A percentile compares a stretch with the other conserved stretches of the same genome.
phyloP scores from a whole-genome alignment of 2,113 vertebrate genomes.

The Microtus pennsylvanicus region DNA sequence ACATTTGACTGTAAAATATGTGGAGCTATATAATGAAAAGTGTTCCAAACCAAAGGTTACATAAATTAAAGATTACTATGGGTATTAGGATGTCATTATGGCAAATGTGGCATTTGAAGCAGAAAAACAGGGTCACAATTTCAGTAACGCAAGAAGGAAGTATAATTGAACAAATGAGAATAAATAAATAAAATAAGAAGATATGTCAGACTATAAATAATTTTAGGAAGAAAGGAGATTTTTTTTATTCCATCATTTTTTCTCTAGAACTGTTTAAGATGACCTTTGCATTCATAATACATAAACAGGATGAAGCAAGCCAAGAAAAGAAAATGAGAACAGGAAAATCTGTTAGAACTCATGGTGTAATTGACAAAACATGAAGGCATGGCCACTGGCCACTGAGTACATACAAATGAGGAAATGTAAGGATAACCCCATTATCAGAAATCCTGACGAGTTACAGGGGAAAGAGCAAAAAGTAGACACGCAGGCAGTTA shows the following conservation, averaged over 20 bases:
- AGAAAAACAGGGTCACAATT: slow-evolving; percentile 32
- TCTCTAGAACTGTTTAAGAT: slow-evolving; percentile 43
- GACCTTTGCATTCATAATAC: slow-evolving; percentile 48
- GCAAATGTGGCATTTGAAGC: slow-evolving; percentile 7
- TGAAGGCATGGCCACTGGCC: slow-evolving; percentile 3
- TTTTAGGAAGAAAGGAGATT: neutral
- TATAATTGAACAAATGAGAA: slow-evolving; percentile 46
- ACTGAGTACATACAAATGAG: neutral
- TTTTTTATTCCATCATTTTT: slow-evolving; percentile 28
- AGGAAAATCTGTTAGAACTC: neutral
- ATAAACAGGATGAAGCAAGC: neutral
- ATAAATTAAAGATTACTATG: neutral
- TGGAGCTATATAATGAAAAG: neutral
- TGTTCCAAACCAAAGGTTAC: neutral
- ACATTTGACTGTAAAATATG: neutral
- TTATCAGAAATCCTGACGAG: slow-evolving; percentile 8
- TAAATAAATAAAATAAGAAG: slow-evolving; percentile 42
- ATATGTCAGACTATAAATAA: slow-evolving; percentile 32
- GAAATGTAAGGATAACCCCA: slow-evolving; percentile 40
- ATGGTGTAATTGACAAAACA: slow-evolving; percentile 49
- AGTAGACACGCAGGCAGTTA: neutral
- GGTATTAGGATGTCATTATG: slow-evolving; percentile 38
- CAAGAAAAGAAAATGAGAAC: neutral
- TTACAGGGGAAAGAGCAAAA: neutral
- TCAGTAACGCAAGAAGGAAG: slow-evolving; percentile 42